Conservation (phyloP, 1,140 invertebrate genomes). For the Galendromus occidentalis region DNA sequence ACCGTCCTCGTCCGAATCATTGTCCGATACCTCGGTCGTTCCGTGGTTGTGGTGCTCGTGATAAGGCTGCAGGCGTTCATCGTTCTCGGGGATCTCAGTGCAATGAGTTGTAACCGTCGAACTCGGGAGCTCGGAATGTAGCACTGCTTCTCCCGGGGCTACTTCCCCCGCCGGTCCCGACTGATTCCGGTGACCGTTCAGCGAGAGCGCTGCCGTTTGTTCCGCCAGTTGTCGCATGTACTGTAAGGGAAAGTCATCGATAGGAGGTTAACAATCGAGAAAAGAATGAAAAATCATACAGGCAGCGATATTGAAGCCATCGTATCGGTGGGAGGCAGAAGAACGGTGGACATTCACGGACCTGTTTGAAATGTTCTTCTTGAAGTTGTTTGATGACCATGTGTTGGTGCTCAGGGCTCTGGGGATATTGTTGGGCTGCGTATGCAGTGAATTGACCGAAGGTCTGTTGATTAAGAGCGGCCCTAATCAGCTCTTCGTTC, state of each 20-base stretch:
- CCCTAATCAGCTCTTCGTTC: conserved; percentile 50
- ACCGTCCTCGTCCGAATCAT: conserved; percentile 12
- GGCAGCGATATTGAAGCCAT: not conserved
- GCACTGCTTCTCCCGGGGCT: no score
- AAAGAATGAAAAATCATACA: not conserved
- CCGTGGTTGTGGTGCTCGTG: conserved; percentile 20
- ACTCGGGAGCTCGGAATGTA: no score
- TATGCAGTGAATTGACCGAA: conserved; percentile 80
- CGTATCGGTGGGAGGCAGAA: conserved; percentile 40
- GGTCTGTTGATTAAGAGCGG: conserved; percentile 88
- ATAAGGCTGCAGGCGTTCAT: conserved; percentile 17
- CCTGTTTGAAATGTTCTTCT: conserved; percentile 50
- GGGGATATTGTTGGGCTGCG: conserved; percentile 85
- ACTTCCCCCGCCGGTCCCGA: not conserved
- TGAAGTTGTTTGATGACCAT: conserved; percentile 75
- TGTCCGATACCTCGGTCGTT: conserved; percentile 3
- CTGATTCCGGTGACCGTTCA: not conserved
- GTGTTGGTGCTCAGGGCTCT: conserved; percentile 76
- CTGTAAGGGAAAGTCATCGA: not conserved
- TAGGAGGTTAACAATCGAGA: not conserved
- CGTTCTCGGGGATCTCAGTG: conserved; percentile 15
- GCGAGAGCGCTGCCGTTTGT: not conserved
- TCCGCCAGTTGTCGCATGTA: not conserved
- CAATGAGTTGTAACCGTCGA: not conserved
- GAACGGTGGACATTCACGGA: no score